Evolutionary conservation across 2,797 vertebrate genomes (phyloP), one percentile per base, ranked within the genome.

Genomic region (Kryptolebias ocellatus): DNA sequence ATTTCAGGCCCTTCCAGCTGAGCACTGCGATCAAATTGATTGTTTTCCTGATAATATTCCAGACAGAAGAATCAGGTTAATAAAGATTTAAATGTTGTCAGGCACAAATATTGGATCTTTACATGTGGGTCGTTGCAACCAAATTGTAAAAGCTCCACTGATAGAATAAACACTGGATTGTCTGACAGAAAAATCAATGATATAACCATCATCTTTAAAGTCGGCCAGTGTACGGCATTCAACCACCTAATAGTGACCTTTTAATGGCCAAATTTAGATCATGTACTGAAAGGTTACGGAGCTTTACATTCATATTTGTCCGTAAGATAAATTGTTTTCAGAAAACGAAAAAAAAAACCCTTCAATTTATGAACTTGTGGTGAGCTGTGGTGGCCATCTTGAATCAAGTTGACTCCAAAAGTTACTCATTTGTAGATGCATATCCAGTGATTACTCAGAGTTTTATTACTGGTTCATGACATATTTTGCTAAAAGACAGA

Each of bases 61-160:
- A 46, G 57, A 46, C 44, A 14, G 24, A 42, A 17, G 18, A 60
- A 49, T 34, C 27, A 14, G 45, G 28, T 49, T 60, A 49, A 31
- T 60, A 60, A 60, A 60, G 58, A 49, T 47, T 60, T 31, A 31
- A 60, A 60, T 47, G 28, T 34, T 60, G 44, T 31, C 28, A 18
- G 57, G 17, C 16, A 47, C 16, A 60, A 60, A 46, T 44, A 59
- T 28, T 28, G 4, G 46, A 49, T 60, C 27, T 47, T 1, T 6
- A 8, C 9, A 49, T 49, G 10, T 5, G 2, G 7, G 11, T 31
- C 17, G 18, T 18, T 20, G 58, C 28, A n/a, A 31, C 17, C 27
- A 60, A 7, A 31, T 60, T 5, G 2, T 31, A 47, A 14, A 34
- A 17, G 17, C 44, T 60, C 12, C 9, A 47, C n/a, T 60, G 46